Evolutionary conservation across 2,113 vertebrate genomes (phyloP).

Genomic region (Excalfactoria chinensis): DNA sequence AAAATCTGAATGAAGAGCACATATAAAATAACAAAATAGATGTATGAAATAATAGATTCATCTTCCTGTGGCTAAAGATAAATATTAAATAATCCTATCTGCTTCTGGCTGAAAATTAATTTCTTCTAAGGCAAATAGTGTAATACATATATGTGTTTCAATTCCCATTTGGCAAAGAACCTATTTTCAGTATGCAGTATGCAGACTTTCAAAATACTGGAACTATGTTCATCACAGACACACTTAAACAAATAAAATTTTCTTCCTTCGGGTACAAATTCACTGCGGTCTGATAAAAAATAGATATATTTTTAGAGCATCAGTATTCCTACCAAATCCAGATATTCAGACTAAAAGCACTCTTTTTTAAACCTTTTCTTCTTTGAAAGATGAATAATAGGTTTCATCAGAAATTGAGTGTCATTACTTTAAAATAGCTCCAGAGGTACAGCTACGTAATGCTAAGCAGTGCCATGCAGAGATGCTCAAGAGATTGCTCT

Average conservation of each 20-base stretch:
- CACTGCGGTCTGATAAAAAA: slow-evolving; percentile 26
- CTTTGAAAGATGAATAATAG: slow-evolving; percentile 27
- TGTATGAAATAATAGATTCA: slow-evolving; percentile 83
- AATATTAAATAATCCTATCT: slow-evolving; percentile 86
- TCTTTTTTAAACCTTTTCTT: slow-evolving; percentile 20
- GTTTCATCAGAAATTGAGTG: neutral
- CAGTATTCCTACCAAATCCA: slow-evolving; percentile 62
- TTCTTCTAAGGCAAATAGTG: slow-evolving; percentile 84
- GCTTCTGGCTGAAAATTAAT: slow-evolving; percentile 83
- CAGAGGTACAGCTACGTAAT: neutral
- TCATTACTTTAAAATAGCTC: neutral
- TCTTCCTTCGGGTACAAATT: slow-evolving; percentile 70
- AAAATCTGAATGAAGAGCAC: slow-evolving; percentile 37
- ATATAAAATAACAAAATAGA: slow-evolving; percentile 76
- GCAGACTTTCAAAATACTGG: slow-evolving; percentile 73
- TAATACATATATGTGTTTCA: slow-evolving; percentile 77
- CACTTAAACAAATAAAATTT: slow-evolving; percentile 74
- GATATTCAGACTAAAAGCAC: slow-evolving; percentile 43
- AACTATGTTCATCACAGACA: slow-evolving; percentile 67
- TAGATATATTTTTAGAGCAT: slow-evolving; percentile 13
- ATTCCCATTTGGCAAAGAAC: slow-evolving; percentile 81
- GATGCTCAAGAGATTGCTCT: neutral
- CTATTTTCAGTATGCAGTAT: slow-evolving; percentile 73
- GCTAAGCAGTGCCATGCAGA: accelerated
- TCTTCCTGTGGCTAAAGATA: slow-evolving; percentile 82